Conservation (phyloP, 2,797 vertebrate species). For the Craterocephalus amniculus region DNA sequence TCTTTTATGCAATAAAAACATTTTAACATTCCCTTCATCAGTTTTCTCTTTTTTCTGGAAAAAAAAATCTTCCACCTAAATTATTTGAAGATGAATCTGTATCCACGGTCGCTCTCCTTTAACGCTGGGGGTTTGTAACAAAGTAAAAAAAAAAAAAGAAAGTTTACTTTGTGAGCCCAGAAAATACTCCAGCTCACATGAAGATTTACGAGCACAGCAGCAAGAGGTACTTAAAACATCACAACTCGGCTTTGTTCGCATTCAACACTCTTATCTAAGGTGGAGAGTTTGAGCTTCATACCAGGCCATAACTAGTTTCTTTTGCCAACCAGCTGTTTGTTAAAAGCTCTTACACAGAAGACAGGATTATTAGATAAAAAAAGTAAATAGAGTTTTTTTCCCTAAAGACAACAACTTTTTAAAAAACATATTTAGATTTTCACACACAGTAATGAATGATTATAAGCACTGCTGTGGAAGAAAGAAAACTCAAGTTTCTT, state of each 20-base stretch:
- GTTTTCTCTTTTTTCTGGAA: neutral
- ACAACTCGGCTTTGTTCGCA: neutral
- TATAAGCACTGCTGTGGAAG: too few relatives aligned
- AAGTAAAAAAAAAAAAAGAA: neutral
- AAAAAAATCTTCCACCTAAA: neutral
- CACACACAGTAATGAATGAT: too few relatives aligned
- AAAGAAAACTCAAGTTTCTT: too few relatives aligned
- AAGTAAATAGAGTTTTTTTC: too few relatives aligned
- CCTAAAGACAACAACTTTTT: too few relatives aligned
- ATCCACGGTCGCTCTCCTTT: neutral
- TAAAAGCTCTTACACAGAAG: too few relatives aligned
- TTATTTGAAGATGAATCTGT: conserved; percentile 10
- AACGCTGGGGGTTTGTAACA: neutral
- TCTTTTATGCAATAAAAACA: conserved; percentile 9
- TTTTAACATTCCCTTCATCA: neutral
- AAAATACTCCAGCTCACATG: neutral
- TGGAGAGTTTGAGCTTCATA: neutral
- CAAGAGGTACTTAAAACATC: neutral
- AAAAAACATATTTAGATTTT: too few relatives aligned
- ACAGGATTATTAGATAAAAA: too few relatives aligned
- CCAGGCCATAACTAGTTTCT: neutral
- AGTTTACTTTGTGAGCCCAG: neutral
- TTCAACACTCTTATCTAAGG: neutral
- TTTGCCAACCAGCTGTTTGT: neutral
- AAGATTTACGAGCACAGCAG: neutral